phyloP scores from a whole-genome alignment of 1,140 invertebrate species.

The Zaprionus africanus region DNA sequence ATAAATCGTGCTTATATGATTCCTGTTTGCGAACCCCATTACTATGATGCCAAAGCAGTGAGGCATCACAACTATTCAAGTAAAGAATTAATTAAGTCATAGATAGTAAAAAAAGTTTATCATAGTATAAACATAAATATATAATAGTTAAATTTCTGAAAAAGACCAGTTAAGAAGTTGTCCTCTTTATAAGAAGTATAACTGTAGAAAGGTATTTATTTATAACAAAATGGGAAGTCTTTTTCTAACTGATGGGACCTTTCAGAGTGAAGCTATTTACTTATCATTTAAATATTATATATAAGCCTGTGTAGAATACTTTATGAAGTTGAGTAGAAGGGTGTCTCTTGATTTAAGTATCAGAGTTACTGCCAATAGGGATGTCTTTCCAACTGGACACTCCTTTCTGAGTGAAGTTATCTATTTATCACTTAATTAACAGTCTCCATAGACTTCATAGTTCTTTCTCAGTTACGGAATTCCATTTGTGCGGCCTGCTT shows the following conservation, averaged over 20 bases:
- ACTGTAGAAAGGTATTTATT: too few relatives aligned
- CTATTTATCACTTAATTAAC: constrained; percentile 34
- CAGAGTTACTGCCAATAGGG: neutral
- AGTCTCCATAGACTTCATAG: constrained; percentile 12
- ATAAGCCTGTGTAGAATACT: neutral
- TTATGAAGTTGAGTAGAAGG: neutral
- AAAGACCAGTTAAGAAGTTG: too few relatives aligned
- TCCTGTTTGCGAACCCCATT: too few relatives aligned
- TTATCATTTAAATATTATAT: constrained; percentile 22
- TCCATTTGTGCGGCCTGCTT: constrained; percentile 1
- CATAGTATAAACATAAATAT: too few relatives aligned
- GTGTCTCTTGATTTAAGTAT: neutral
- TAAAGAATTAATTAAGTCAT: too few relatives aligned
- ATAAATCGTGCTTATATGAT: too few relatives aligned
- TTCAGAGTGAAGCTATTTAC: neutral
- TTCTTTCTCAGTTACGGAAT: constrained; percentile 6
- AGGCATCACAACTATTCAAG: too few relatives aligned
- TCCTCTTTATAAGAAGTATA: too few relatives aligned
- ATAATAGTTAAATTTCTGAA: too few relatives aligned
- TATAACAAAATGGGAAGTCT: neutral
- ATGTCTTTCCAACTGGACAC: neutral
- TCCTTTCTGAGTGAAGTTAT: constrained; percentile 12
- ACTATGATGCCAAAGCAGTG: too few relatives aligned
- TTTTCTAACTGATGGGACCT: neutral
- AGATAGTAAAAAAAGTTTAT: too few relatives aligned